Evolutionary conservation across 1,140 invertebrate genomes (phyloP), one percentile per base, ranked within the genome.

Genomic region (Melanaphis sacchari): DNA sequence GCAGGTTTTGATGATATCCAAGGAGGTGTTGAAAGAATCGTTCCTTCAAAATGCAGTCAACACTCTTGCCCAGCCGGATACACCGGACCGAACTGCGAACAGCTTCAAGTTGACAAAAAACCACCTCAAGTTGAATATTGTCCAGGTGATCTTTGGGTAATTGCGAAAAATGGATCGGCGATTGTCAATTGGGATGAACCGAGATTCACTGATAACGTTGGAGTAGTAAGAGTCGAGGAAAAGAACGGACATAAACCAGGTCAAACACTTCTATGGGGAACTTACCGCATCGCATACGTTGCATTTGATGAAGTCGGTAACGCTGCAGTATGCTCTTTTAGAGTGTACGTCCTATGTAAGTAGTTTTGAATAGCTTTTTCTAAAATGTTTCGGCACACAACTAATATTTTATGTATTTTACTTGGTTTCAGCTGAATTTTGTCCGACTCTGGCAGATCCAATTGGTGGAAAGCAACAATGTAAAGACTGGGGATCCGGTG

Each of bases 161-260:
- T 99, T 94, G 98, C 98, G 5, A 97, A 97, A 94, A 98, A 99
- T 94, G 98, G 98, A 93, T 98, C 98, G 1, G 97, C 98, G 0
- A 96, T 98, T 93, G 98, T 99, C 0, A 97, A 96, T n/a, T 99
- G 98, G 99, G 98, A 99, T 95, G 98, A 99, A 94, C 99, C 99
- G 1, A 96, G 97, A 94, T 99, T 99, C 95, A 97, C 96, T 93
- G 98, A 99, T 94, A 98, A 99, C 94, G 97, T 98, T 52, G 97
- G 97, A 6, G 96, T 98, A 40, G 96, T 96, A 0, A 97, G 97
- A 94, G 96, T 98, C 41, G 96, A 97, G 94, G 98, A 99, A 94
- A 98, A 97, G 94, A 98, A 97, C 94, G 98, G 98, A 87, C 97
- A 99, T 94, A 96, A 97, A 94, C 97, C 98, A 82, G 99, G 99